A percentile compares a stretch with the other conserved stretches of the same genome.
phyloP scores from a whole-genome alignment of 35 echinoderm and acorn worm species.

The Eucidaris tribuloides region DNA sequence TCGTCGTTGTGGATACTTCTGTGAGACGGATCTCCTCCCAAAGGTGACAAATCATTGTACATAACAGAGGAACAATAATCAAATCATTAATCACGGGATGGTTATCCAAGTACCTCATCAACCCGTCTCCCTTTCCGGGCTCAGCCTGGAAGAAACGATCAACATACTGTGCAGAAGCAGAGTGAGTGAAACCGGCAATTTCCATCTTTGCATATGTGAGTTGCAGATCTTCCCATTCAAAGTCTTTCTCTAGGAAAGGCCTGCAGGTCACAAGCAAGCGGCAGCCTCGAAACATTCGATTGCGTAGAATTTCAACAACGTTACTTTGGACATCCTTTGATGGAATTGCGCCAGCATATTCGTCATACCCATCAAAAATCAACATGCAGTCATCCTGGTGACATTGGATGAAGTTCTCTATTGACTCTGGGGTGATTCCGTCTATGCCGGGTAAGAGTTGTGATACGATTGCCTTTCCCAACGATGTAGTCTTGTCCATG shows the following conservation, averaged over 20 bases:
- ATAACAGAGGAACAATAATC: neutral
- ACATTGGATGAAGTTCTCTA: neutral
- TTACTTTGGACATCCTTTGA: neutral
- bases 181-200: neutral
- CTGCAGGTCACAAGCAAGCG: neutral
- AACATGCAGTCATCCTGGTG: neutral
- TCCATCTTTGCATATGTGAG: neutral
- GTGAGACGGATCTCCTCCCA: neutral
- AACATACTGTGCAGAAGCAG: neutral
- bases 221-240: neutral
- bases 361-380: constrained; percentile 12
- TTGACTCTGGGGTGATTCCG: neutral
- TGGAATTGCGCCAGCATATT: neutral
- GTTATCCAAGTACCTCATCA: neutral
- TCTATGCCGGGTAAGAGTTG: neutral
- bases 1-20: neutral
- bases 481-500: neutral
- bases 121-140: neutral
- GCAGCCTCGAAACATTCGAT: neutral
- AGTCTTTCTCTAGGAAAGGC: neutral
- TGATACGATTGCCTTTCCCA: neutral
- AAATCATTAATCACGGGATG: neutral
- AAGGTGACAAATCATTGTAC: neutral
- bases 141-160: neutral
- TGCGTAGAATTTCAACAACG: neutral